Evolutionary conservation across 2,888 invertebrate species (phyloP), one percentile per base, ranked within the genome.

Genomic region (Drosophila affinis): DNA sequence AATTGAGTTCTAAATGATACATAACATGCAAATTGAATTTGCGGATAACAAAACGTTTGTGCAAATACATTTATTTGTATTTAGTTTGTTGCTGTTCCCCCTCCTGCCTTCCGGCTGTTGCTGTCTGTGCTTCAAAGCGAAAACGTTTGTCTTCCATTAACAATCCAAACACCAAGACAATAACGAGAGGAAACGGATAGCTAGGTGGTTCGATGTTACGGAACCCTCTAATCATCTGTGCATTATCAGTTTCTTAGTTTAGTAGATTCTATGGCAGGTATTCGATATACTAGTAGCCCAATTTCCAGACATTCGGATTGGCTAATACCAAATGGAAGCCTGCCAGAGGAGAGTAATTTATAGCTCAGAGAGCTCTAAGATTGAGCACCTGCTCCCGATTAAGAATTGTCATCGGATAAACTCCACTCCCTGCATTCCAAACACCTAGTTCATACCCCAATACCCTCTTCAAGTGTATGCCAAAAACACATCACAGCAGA

Each of bases 101-200:
- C 10, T 47, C 34, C 9, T 27, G 53, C 57, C 71, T 58, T 64
- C 34, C 47, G 52, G 62, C 53, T 44, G 51, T 60, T 45, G 65
- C 27, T 49, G 60, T 14, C 29, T 69, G 48, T 76, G 64, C 68
- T 73, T 54, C 49, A 62, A 68, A 58, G 55, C 63, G 79, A 79
- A 79, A 78, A 72, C 81, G 68, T 62, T 74, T 79, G 76, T 81
- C 79, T 71, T 71, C 82, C 79, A 79, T 79, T 76, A 79, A 73
- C 77, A 79, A 74, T 54, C 67, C 68, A 76, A 78, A 81, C 62
- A 78, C 75, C 14, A 39, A n/a, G 3, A n/a, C 39, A 39, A 39
- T 39, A 39, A 7, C n/a, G 39, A 6, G 2, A n/a, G 3, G 39
- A n/a, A 39, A 39, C 7, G 1, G 39, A 14, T 39, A 39, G 14